Evolutionary conservation across 2,797 vertebrate genomes (phyloP), one percentile per base, ranked within the genome.

Genomic region (Spinibarbus caldwelli): DNA sequence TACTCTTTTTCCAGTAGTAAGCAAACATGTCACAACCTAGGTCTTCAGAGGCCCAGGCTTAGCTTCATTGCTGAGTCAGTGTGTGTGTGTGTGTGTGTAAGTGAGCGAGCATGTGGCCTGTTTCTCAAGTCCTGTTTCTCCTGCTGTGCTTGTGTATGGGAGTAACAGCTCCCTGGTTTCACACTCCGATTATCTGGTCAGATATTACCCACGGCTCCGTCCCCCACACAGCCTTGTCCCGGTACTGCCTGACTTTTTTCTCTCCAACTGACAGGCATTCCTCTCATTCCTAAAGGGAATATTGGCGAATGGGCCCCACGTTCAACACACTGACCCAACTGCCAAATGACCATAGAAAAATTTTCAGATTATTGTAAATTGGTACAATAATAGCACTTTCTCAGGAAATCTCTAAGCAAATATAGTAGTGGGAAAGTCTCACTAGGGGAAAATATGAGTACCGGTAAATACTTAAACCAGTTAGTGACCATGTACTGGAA

Each of bases 171-270:
- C 78, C 36, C 82, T 89, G 43, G 86, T 89, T 88, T 89, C 52
- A 87, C 52, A 87, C 82, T 88, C 76, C 70, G 85, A 86, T 89
- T 87, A 86, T 88, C 79, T 73, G 29, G 88, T 90, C 62, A 86
- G 52, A 12, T 52, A 87, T 89, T 85, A 89, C 85, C 76, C 85
- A 80, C 5, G 17, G 31, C 31, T 36, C n/a, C 10, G 1, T 38
- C 71, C 77, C 78, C 79, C 68, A 6, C 5, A 43, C 52, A 19
- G 41, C 41, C 72, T 49, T 64, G 47, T 68, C 70, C n/a, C 54
- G 64, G 75, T 68, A 78, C 71, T 11, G 31, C 47, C 34, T 45
- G 17, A 38, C 38, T 52, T 57, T 71, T 70, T 78, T 59, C 38
- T 78, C 64, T 77, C 45, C 54, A 36, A 43, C 10, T 70, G 71